Evolutionary conservation across 1,140 invertebrate species (phyloP), one percentile per base, ranked within the genome.

Genomic region (Myzus persicae): DNA sequence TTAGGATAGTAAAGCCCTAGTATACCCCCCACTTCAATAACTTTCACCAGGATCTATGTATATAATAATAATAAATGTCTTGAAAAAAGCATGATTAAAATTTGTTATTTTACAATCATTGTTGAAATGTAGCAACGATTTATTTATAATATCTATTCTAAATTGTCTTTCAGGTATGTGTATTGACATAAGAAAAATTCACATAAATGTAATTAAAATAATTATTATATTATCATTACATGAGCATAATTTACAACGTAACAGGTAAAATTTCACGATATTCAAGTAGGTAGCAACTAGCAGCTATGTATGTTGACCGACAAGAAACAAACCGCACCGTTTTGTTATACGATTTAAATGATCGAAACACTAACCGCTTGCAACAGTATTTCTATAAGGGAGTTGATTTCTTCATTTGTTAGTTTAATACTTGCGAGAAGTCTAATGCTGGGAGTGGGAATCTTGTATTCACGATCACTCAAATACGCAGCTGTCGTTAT

Each of bases 401-500:
- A 40, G 36, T 84, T 26, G 3, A 94, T 93, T 48, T 94, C 93
- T n/a, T 84, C 40, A 3, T 93, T 84, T 2, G 93, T 93, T 18
- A 87, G 59, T 40, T n/a, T 48, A 22, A 93, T 85, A 67, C 93
- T 94, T 54, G 90, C 82, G 20, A 93, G 93, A 48, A 94, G 76
- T 85, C 93, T 84, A 40, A 94, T 93, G 42, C 93, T 85, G 31
- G 94, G 94, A 38, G 42, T 92, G 11, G 88, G 94, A 22, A 40
- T 87, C 76, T 85, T 93, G n/a, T 40, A 40, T 76, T 94, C 94
- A 22, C 82, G 67, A 67, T 94, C 20, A 38, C 46, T 76, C 18
- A 94, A 87, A 44, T 93, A 94, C 38, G 93, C 38, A n/a, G 94
- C 93, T 36, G 54, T 48, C 24, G 92, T 89, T 4, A 94, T 46